Base-by-base conservation (phyloP, 2,888 invertebrate genomes). In the Lordiphosa andalusiaca region DNA sequence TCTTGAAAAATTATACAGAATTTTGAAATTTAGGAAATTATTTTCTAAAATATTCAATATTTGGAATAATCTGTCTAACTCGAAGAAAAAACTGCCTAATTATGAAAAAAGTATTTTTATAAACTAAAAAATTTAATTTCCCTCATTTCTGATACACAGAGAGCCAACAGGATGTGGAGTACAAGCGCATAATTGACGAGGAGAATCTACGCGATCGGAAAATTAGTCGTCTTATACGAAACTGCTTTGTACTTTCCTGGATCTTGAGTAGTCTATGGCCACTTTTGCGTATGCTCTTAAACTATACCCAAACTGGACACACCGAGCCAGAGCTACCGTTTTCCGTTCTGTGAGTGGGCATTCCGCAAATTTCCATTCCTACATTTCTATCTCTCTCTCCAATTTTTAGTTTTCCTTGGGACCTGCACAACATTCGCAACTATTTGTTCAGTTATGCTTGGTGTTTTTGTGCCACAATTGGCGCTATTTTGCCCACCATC, bases 321-420 rank as follows among this genome's bases (percentile, higher is more conserved):
- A 9, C 53, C n/a, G 51, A 65, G 3, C 50, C 58, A 0, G 56
- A 57, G 9, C 16, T 67, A 21, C 64, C 52, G 0, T 58, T 52
- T 39, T 69, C 76, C 4, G 56, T 58, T 30, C 19, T 41, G 65
- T 77, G 36, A 21, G 66, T 65, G 23, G 4, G 4, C 3, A 30
- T n/a, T 12, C 2, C 0, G n/a, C 2, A 21, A 4, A 10, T 12
- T 3, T 46, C 10, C 0, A 6, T 1, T 5, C 3, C 40, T 16
- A 0, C 9, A 6, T 23, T 9, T 0, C 23, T 0, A 0, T 0
- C 2, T 2, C 0, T 12, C 21, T 7, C 6, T 0, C 6, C 1
- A 0, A 1, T 6, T 9, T 16, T 2, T 21, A 74, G 77, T 0
- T 71, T 64, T 47, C 66, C 68, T 4, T 77, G 78, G 74, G 53